A percentile compares a stretch with the other conserved stretches of the same genome.
These are phyloP conservation scores for Passer montanus DNA, from an alignment of 2,113 vertebrate species.

Conservation along the genomic window DNA sequence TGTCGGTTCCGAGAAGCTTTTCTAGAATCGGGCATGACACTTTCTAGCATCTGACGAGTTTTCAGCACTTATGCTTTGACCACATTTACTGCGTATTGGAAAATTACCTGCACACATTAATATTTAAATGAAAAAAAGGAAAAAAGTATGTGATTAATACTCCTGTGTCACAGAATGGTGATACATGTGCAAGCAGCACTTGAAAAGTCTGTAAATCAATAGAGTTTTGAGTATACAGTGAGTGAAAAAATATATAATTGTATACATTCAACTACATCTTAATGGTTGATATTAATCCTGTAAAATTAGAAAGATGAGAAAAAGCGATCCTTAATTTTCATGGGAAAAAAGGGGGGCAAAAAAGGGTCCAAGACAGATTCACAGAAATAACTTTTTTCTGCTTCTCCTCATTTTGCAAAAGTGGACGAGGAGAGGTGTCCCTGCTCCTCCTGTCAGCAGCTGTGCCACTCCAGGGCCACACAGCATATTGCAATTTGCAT, in stretches of 20 bases:
- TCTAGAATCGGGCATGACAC: slow-evolving; percentile 15
- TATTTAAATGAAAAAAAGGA: neutral
- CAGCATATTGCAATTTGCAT: neutral
- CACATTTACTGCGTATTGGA: neutral
- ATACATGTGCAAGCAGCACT: neutral
- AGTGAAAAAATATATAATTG: neutral
- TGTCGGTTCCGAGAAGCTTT: slow-evolving; percentile 34
- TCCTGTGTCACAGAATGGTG: neutral
- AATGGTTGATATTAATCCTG: neutral
- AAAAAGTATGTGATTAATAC: neutral
- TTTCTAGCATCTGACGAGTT: slow-evolving; percentile 35
- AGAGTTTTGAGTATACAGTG: neutral
- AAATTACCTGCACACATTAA: slow-evolving; percentile 4
- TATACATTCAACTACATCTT: neutral
- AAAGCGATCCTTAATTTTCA: neutral
- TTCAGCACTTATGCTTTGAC: neutral
- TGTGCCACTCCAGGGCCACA: neutral
- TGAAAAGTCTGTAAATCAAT: neutral
- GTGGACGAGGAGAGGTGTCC: neutral
- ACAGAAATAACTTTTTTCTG: neutral
- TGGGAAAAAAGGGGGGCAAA: neutral
- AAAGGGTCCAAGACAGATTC: neutral
- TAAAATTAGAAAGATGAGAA: neutral
- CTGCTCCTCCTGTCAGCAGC: neutral
- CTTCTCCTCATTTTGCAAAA: neutral